phyloP scores from a whole-genome alignment of 2,113 vertebrate genomes.

The Mohoua ochrocephala region DNA sequence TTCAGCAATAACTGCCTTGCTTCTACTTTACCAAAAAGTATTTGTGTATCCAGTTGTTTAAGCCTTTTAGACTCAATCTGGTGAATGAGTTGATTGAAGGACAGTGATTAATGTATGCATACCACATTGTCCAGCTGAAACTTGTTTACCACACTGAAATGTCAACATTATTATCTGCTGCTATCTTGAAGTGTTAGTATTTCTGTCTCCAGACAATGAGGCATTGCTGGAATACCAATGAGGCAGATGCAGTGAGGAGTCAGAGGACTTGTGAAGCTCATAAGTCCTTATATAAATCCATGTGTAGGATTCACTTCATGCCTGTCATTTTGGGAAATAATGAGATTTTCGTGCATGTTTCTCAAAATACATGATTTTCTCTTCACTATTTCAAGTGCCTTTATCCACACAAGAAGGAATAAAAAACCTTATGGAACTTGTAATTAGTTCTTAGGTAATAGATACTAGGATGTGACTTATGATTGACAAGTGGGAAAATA shows the following conservation, averaged over 20 bases:
- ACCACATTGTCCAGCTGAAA: background rate
- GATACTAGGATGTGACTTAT: background rate
- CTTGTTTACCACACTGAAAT: background rate
- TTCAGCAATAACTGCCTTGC: background rate
- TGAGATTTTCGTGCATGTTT: background rate
- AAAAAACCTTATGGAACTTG: background rate
- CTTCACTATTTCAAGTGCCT: background rate
- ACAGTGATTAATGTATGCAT: background rate
- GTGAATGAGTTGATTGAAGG: background rate
- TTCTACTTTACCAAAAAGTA: background rate
- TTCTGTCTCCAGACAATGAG: background rate
- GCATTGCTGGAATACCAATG: background rate
- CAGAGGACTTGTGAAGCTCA: background rate
- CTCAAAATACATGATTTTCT: background rate
- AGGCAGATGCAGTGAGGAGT: background rate
- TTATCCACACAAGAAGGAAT: background rate
- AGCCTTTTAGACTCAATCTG: background rate
- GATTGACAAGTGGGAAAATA: background rate
- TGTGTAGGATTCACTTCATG: background rate
- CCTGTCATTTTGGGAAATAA: background rate
- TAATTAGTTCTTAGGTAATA: background rate
- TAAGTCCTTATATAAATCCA: background rate
- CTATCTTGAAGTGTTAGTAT: background rate
- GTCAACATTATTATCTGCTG: background rate
- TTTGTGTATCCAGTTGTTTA: background rate